Conservation (phyloP, 2,797 vertebrate genomes). For the Periophthalmus magnuspinnatus region DNA sequence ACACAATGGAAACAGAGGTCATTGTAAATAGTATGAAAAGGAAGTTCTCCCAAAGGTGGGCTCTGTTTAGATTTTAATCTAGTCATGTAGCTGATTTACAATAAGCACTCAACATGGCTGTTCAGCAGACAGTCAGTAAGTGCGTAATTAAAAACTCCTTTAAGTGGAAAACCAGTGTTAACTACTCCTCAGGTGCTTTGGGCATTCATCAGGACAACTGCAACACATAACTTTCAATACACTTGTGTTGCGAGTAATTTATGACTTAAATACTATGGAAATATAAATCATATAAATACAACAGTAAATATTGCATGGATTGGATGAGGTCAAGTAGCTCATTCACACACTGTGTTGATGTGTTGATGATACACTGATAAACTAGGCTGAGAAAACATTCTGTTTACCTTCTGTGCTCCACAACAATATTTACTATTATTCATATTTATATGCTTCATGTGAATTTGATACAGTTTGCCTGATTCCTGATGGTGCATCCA, state of each 20-base stretch:
- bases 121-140: slow-evolving; percentile 30
- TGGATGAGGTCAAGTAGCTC: background rate
- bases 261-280: background rate
- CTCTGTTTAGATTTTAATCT: slow-evolving; percentile 44
- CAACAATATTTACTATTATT: slow-evolving; percentile 29
- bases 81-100: slow-evolving; percentile 47
- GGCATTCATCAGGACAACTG: slow-evolving; percentile 13
- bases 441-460: too few species aligned
- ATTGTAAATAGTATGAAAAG: slow-evolving; percentile 38
- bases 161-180: slow-evolving; percentile 45
- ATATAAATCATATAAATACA: too few species aligned
- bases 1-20: slow-evolving; percentile 39
- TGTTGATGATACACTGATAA: slow-evolving; percentile 61
- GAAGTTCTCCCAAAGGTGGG: slow-evolving; percentile 42
- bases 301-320: background rate
- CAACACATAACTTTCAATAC: background rate
- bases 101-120: slow-evolving; percentile 35
- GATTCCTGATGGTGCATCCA: background rate
- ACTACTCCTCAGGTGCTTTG: slow-evolving; percentile 23
- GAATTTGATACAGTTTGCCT: background rate
- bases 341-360: slow-evolving; percentile 32
- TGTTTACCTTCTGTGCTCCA: slow-evolving; percentile 75
- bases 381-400: slow-evolving; percentile 69
- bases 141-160: slow-evolving; percentile 54
- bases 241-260: background rate